Evolutionary conservation across 2,888 invertebrate genomes (phyloP), one percentile per base, ranked within the genome.

Genomic region (Parnassius glacialis): DNA sequence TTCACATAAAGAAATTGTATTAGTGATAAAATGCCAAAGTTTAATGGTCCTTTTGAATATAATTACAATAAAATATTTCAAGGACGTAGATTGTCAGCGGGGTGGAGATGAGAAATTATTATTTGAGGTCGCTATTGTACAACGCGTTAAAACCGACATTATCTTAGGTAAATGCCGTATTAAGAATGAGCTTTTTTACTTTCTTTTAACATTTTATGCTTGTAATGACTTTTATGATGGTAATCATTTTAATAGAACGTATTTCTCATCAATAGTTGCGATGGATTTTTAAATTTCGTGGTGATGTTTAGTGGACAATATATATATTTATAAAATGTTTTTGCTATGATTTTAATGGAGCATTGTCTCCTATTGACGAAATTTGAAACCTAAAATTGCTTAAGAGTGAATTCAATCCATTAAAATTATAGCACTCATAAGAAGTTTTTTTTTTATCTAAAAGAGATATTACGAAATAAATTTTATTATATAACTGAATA

Each of bases 1-100:
- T 13, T 13, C n/a, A 34, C 41, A 45, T 41, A 56, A 55, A 61
- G 41, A 13, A 44, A 44, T 61, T 44, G n/a, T 43, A 44, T 47
- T 55, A 51, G 41, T 16, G 11, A 34, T 52, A 55, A 51, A 56
- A 12, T 61, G 10, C 16, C 51, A 11, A 55, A 55, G n/a, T 55
- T 61, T 55, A 59, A 59, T 47, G 51, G 12, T 55, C 25, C 43
- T 51, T 61, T 51, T 43, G 34, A 44, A 61, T 16, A 50, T 50
- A 50, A 57, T 57, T 42, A 55, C 51, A 25, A 54, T 11, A 53
- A 47, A 47, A 47, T 59, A 25, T 34, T 53, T 47, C 41, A 34
- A 44, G 47, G 59, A 52, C 25, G 13, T 47, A 34, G 7, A 52
- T 13, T 43, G 10, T 51, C 16, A 11, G 51, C 16, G 16, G 12